Percentiles rank a stretch among this genome's conserved stretches.
Evolutionary conservation across 2,113 vertebrate species (phyloP).

Genomic region (Stomatorhinus ivindoensis): DNA sequence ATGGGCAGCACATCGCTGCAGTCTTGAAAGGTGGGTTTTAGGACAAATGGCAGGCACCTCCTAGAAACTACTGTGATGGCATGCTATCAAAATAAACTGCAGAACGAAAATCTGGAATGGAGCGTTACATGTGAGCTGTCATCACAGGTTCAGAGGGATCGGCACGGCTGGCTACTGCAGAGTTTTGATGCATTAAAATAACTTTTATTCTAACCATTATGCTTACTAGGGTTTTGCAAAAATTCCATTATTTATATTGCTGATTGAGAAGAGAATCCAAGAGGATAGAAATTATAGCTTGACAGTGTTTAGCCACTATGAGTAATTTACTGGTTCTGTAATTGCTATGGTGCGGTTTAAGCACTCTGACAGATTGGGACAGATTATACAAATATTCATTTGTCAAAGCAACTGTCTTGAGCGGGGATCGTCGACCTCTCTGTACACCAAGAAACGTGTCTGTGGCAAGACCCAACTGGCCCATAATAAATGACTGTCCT

Average conservation of each 20-base stretch:
- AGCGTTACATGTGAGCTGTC: background rate
- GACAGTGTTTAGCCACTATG: background rate
- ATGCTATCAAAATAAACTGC: background rate
- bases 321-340: background rate
- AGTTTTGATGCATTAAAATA: background rate
- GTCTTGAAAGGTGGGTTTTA: background rate
- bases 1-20: background rate
- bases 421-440: background rate
- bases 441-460: background rate
- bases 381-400: background rate
- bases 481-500: background rate
- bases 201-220: background rate
- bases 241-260: background rate
- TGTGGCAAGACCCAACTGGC: no score
- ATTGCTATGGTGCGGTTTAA: background rate
- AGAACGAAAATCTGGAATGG: background rate
- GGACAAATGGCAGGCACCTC: background rate
- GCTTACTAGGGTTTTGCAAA: background rate
- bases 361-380: background rate
- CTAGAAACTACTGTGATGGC: background rate
- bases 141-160: background rate
- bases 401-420: background rate
- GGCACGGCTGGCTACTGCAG: background rate
- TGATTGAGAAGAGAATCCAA: background rate
- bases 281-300: background rate